These are phyloP conservation scores for Tretioscincus oriximinensis DNA, from an alignment of 2,113 vertebrate genomes.

Conservation along the genomic window DNA sequence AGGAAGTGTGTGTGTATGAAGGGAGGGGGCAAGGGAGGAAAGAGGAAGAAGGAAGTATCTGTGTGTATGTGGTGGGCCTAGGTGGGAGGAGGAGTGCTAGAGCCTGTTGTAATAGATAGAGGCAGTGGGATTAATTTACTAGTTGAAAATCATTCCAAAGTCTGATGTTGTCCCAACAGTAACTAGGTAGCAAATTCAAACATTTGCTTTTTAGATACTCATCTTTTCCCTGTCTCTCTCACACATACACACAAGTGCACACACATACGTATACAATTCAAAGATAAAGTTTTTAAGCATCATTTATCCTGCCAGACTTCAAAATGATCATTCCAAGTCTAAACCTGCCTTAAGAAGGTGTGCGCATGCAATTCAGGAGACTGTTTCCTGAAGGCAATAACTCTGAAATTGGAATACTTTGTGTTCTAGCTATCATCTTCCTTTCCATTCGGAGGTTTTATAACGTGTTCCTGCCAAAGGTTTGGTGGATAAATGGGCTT, in stretches of 20 bases:
- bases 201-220: neutral
- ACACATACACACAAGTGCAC: no score
- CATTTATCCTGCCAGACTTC: conserved; percentile 18
- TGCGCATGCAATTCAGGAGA: conserved; percentile 2
- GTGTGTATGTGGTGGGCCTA: no score
- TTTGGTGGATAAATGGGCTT: neutral
- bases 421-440: neutral
- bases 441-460: neutral
- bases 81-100: no score
- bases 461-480: neutral
- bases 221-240: neutral
- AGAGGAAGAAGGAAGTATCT: no score
- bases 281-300: neutral
- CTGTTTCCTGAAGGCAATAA: neutral
- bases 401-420: neutral
- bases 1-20: no score
- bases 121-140: no score
- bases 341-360: conserved; percentile 16
- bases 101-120: no score
- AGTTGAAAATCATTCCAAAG: no score
- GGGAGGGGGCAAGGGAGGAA: no score
- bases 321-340: conserved; percentile 9
- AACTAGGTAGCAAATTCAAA: neutral
- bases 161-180: neutral
- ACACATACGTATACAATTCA: neutral